These are phyloP conservation scores for Diadegma fenestrale DNA, from an alignment of 2,888 invertebrate genomes.

Conservation along the genomic window DNA sequence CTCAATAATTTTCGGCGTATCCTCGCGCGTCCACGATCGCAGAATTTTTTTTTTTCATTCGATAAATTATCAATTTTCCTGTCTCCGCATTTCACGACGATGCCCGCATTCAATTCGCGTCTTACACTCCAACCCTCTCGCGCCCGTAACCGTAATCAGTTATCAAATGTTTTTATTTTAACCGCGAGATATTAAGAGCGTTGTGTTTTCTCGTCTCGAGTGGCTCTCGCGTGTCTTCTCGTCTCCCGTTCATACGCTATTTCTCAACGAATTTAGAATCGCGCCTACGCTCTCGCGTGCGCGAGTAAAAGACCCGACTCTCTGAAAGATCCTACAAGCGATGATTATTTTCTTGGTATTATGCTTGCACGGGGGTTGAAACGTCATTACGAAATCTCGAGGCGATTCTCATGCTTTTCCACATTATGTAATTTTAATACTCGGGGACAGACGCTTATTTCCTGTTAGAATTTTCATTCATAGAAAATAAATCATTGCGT, in stretches of 20 bases:
- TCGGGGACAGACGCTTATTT: not conserved
- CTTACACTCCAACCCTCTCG: not conserved
- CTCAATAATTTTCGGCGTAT: constrained; percentile 11
- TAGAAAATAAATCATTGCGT: not conserved
- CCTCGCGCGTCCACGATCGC: not conserved
- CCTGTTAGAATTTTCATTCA: not conserved
- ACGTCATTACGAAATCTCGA: constrained; percentile 54
- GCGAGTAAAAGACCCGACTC: constrained; percentile 28
- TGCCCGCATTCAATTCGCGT: not conserved
- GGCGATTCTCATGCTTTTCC: not conserved
- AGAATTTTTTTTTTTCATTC: not conserved
- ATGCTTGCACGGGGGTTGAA: constrained; percentile 36
- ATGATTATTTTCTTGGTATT: constrained; percentile 32
- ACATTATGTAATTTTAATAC: constrained; percentile 2
- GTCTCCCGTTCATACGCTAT: constrained; percentile 54
- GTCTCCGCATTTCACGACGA: not conserved
- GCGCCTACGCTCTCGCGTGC: constrained; percentile 59
- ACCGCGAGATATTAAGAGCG: constrained; percentile 12
- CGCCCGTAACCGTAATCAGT: not conserved
- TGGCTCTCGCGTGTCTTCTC: constrained; percentile 34
- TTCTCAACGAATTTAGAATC: constrained; percentile 68
- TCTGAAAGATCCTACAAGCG: constrained; percentile 35
- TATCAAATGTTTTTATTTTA: constrained; percentile 6
- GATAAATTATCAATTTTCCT: not conserved
- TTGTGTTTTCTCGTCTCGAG: constrained; percentile 46